Conservation (phyloP, 2,888 invertebrate genomes). For the Synanthedon formicaeformis region DNA sequence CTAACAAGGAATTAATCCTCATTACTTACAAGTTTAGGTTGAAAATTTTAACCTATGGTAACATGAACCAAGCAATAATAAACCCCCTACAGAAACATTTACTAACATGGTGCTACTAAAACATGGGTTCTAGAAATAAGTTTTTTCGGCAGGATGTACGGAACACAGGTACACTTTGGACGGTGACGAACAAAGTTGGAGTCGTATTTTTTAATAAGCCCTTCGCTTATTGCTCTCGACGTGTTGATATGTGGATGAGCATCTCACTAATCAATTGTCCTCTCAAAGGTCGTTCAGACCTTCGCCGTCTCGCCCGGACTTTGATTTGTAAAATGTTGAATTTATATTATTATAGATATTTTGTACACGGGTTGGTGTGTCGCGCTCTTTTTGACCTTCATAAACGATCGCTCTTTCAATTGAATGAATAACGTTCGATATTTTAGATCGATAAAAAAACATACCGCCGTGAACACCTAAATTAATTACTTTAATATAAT, state of each 20-base stretch:
- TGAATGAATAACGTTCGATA: neutral
- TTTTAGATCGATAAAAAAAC: too few relatives aligned
- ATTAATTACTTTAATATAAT: too few relatives aligned
- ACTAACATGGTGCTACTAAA: too few relatives aligned
- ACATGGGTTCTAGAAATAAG: too few relatives aligned
- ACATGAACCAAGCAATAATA: too few relatives aligned
- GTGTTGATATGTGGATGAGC: slow-evolving; percentile 22
- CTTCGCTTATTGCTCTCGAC: slow-evolving; percentile 16
- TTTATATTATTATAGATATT: slow-evolving; percentile 6
- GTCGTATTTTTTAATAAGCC: slow-evolving; percentile 24
- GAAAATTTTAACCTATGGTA: too few relatives aligned
- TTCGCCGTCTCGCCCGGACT: slow-evolving; percentile 11
- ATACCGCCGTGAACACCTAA: too few relatives aligned
- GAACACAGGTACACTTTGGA: too few relatives aligned
- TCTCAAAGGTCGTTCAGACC: slow-evolving; percentile 26
- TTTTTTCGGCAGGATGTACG: too few relatives aligned
- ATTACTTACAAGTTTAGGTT: too few relatives aligned
- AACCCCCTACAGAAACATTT: too few relatives aligned
- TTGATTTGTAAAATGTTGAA: slow-evolving; percentile 23
- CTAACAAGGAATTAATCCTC: too few relatives aligned
- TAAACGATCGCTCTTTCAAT: neutral
- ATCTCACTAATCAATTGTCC: slow-evolving; percentile 42
- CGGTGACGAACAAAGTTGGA: neutral
- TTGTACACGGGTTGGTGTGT: neutral
- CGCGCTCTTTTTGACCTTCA: neutral